Conservation (phyloP, 2,797 vertebrate genomes). For the Sphenopsis melanotis region DNA sequence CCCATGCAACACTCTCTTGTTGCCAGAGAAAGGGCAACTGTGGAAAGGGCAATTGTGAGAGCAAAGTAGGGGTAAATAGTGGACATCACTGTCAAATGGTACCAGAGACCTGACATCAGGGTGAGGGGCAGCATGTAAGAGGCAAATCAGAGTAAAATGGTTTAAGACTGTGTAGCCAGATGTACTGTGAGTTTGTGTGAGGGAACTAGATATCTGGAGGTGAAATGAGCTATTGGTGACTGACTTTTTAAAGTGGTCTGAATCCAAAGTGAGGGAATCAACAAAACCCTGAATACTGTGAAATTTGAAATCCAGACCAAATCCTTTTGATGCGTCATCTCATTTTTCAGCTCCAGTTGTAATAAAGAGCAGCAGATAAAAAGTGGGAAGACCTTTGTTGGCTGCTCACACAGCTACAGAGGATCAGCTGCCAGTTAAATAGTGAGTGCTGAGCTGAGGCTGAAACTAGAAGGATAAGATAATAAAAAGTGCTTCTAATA, state of each 20-base stretch:
- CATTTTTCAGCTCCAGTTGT: not conserved
- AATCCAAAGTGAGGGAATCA: not conserved
- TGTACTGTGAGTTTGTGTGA: not conserved
- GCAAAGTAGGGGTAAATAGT: not conserved
- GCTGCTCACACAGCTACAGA: not conserved
- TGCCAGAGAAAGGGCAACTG: not conserved
- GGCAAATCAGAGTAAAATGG: not conserved
- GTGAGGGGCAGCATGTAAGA: not conserved
- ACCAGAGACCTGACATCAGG: not conserved
- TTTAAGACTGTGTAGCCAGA: not conserved
- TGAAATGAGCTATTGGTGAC: not conserved
- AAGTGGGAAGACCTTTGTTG: not conserved
- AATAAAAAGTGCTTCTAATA: not conserved
- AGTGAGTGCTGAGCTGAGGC: not conserved
- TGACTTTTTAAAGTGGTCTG: not conserved
- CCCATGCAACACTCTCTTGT: not conserved
- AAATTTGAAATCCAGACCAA: not conserved
- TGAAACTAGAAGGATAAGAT: not conserved
- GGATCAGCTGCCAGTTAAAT: not conserved
- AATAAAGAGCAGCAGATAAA: not conserved
- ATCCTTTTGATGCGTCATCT: not conserved
- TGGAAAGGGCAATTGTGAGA: not conserved
- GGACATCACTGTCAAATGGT: not conserved
- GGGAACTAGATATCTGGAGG: not conserved
- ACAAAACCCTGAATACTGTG: not conserved